phyloP scores from a whole-genome alignment of 2,113 vertebrate genomes.

The Sceloporus undulatus region DNA sequence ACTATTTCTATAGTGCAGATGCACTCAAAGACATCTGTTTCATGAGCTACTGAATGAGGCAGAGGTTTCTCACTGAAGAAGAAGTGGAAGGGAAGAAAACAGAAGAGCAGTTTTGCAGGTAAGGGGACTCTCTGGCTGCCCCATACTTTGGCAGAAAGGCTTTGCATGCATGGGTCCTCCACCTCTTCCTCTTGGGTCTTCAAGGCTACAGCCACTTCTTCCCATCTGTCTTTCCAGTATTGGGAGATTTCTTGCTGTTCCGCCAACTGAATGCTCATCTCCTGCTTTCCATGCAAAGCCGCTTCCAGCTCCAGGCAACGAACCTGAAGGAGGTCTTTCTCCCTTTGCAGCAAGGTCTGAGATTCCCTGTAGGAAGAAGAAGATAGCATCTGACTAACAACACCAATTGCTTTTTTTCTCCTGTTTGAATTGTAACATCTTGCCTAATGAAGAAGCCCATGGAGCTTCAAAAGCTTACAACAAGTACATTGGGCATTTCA shows the following conservation, averaged over 20 bases:
- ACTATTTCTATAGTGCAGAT: too few species aligned
- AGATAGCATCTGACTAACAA: too few species aligned
- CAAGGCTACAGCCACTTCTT: constrained; percentile 70
- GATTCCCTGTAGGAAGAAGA: constrained; percentile 63
- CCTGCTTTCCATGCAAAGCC: constrained; percentile 53
- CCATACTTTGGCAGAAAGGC: constrained; percentile 45
- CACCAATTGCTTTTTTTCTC: too few species aligned
- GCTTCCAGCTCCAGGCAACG: constrained; percentile 62
- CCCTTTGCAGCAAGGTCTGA: constrained; percentile 57
- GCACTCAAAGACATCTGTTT: not conserved
- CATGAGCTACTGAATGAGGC: too few species aligned
- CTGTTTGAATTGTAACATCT: too few species aligned
- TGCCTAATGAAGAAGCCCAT: too few species aligned
- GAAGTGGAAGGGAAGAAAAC: too few species aligned
- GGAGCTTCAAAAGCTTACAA: too few species aligned
- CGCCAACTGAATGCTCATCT: constrained; percentile 50
- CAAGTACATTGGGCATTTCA: too few species aligned
- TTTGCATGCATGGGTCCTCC: constrained; percentile 58
- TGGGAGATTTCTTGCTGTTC: constrained; percentile 68
- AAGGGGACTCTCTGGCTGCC: not conserved
- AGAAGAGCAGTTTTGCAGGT: not conserved
- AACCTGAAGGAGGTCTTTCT: constrained; percentile 70
- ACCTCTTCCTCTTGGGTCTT: constrained; percentile 74
- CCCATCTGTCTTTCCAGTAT: constrained; percentile 79
- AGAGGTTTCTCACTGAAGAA: too few species aligned